Percentiles rank a stretch among this genome's conserved stretches.
phyloP scores from a whole-genome alignment of 2,113 vertebrate genomes.

The Marmota monax region DNA sequence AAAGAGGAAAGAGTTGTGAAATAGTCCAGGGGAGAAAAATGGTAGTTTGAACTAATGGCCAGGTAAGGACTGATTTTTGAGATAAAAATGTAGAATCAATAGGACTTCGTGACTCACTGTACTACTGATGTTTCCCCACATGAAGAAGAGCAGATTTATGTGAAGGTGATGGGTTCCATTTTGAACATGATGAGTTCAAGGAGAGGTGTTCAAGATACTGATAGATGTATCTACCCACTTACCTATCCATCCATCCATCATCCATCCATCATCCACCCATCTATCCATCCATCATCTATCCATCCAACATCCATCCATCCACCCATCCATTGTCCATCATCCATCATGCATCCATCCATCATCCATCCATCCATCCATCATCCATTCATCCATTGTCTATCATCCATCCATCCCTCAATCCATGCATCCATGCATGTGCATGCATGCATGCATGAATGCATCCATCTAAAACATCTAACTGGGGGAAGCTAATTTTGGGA shows the following conservation, averaged over 20 bases:
- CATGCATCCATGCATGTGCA: neutral
- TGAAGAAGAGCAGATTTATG: neutral
- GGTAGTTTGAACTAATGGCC: neutral
- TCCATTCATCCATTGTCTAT: too few species aligned
- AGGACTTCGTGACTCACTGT: neutral
- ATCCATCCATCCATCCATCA: neutral
- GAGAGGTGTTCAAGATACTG: neutral
- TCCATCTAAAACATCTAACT: neutral
- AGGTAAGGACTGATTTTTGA: neutral
- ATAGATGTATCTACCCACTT: neutral
- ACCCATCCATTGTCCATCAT: too few species aligned
- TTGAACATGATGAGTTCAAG: slow-evolving; percentile 9
- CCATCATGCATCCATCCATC: neutral
- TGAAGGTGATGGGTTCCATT: neutral
- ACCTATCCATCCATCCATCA: neutral
- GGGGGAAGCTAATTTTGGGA: neutral
- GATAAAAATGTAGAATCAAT: neutral
- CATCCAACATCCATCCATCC: neutral
- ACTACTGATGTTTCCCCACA: neutral
- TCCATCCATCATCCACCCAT: neutral
- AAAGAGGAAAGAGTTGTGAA: neutral
- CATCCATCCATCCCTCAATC: too few species aligned
- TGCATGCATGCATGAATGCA: too few species aligned
- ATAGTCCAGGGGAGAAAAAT: neutral
- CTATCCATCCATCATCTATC: neutral